Evolutionary conservation across 2,797 vertebrate genomes (phyloP), one percentile per base, ranked within the genome.

Genomic region (Ptychadena robeensis): DNA sequence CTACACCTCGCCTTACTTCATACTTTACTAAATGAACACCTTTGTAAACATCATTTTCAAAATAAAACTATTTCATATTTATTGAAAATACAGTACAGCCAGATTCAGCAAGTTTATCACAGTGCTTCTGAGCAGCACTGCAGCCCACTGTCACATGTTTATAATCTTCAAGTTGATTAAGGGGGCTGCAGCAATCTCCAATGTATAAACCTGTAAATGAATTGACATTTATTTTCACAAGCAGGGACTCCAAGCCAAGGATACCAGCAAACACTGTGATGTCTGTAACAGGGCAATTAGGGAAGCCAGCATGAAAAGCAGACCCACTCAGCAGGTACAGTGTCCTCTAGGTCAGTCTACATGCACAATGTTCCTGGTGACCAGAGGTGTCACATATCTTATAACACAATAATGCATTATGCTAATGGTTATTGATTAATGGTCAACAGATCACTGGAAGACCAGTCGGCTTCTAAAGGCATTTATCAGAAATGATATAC

Each of bases 391-490:
- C 31, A 35, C 65, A 34, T 35, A 8, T 31, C 63, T 65, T n/a
- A 22, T 35, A 67, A 67, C 22, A 35, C 34, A 32, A 61, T 22
- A 59, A 32, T 6, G 14, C 28, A n/a, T 35, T 67, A 67, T 67
- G 65, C 32, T 35, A 35, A 67, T 67, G 32, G 11, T 32, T 67
- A 67, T 67, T 67, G 65, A 35, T 67, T n/a, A 35, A 67, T 53
- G 32, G 32, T 67, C 18, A n/a, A 67, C 34, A 34, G 31, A 66
- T 66, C 14, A 32, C 64, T 66, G 14, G 2, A 66, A 66, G n/a
- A n/a, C n/a, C n/a, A n/a, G n/a, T n/a, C n/a, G n/a, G n/a, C n/a
- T n/a, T n/a, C n/a, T n/a, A n/a, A n/a, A n/a, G n/a, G n/a, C n/a
- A n/a, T n/a, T n/a, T n/a, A n/a, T n/a, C n/a, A n/a, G n/a, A n/a